Base-by-base conservation (phyloP, 1,140 invertebrate genomes). In the Drosophila repleta region DNA sequence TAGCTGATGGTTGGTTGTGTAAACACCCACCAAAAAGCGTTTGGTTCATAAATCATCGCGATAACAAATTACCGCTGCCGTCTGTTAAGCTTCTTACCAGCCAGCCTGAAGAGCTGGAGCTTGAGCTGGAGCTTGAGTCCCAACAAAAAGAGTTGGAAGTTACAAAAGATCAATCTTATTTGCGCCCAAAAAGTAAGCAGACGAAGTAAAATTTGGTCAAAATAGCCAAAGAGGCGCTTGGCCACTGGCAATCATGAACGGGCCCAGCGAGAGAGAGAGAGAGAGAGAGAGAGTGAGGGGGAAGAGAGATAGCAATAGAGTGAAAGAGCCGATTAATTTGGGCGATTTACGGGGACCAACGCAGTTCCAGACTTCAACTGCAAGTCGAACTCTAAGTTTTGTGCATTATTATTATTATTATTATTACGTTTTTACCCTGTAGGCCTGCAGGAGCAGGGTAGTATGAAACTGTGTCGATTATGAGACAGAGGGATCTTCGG, bases 151-250 rank as follows among this genome's bases (percentile, higher is more conserved):
- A 85, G 62, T 71, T 90, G 75, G 85, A 90, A 90, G 78, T 90
- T 90, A 79, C 81, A 84, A 90, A 87, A 90, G 85, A 90, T 90
- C 85, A 90, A 90, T 90, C 85, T 90, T 79, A 82, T 85, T 90
- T 87, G 81, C 75, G 85, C 85, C 85, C 76, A 61, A 60, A 78
- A 75, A 76, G 51, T 64, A 49, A 45, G 0, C 7, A 41, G 6
- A 43, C n/a, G n/a, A 56, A 43, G 21, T 18, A 53, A 39, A 53
- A 57, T 18, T 18, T 64, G 51, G 41, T 29, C 48, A 67, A 72
- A 72, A 85, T 79, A 79, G 81, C 64, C 74, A 80, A 76, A 76
- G 69, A 81, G 79, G 79, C 79, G 79, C 79, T 82, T 82, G 63
- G 68, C 74, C 58, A 64, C 64, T 67, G 45, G 29, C 41, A 49